These are phyloP conservation scores for Bombus superbus DNA, from an alignment of 1,140 invertebrate species.

Conservation along the genomic window DNA sequence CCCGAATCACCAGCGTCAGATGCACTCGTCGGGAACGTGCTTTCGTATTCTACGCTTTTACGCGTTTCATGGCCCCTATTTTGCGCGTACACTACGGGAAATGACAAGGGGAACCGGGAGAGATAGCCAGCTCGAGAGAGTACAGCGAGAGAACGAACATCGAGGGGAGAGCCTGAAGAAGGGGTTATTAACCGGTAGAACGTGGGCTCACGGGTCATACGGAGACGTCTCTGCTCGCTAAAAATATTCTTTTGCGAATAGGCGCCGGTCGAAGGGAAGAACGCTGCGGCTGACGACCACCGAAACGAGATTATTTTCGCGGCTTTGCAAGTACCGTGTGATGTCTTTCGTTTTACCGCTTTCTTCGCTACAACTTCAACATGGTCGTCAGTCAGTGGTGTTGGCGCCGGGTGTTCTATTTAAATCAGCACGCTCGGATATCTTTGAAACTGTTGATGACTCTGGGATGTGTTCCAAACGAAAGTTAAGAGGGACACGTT, in stretches of 20 bases:
- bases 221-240: constrained; percentile 41
- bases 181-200: constrained; percentile 64
- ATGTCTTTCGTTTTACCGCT: not conserved
- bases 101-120: not conserved
- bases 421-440: not conserved
- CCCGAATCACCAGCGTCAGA: not conserved
- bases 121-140: constrained; percentile 3
- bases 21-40: not conserved
- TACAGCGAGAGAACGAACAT: not conserved
- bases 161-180: constrained; percentile 20
- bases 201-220: constrained; percentile 33
- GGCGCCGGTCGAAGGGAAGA: constrained; percentile 32
- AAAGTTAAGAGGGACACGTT: too few species aligned
- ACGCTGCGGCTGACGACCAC: not conserved
- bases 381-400: too few species aligned
- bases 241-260: constrained; percentile 63
- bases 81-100: not conserved
- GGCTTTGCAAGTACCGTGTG: not conserved
- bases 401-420: not conserved
- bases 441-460: not conserved
- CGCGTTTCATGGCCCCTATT: not conserved
- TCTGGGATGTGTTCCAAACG: too few species aligned
- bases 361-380: not conserved
- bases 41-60: constrained; percentile 19
- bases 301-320: constrained; percentile 59